phyloP scores from a whole-genome alignment of 2,113 vertebrate genomes.

The Callorhinus ursinus region DNA sequence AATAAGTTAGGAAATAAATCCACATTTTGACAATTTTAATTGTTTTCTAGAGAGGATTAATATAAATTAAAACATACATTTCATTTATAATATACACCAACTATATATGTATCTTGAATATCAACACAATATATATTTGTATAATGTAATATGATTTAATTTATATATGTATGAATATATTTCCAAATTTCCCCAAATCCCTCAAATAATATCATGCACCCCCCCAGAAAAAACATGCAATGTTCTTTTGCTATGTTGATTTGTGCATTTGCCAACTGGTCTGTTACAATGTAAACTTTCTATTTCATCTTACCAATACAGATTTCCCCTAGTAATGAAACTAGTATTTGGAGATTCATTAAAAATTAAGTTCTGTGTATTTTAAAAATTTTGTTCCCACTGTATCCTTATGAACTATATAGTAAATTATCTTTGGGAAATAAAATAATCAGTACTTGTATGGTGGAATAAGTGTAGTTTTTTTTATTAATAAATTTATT shows the following conservation, averaged over 20 bases:
- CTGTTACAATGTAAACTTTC: neutral
- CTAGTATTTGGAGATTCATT: neutral
- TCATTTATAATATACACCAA: neutral
- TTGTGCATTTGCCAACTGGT: neutral
- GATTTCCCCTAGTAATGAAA: neutral
- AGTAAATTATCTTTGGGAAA: neutral
- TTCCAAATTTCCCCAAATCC: neutral
- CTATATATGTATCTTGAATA: neutral
- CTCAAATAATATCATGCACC: neutral
- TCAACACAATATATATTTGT: neutral
- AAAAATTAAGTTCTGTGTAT: neutral
- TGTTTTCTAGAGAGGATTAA: neutral
- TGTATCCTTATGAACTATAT: neutral
- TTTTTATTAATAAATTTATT: neutral
- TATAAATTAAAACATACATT: neutral
- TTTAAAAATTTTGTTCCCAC: neutral
- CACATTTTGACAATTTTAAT: neutral
- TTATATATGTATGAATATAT: neutral
- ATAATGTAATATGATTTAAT: neutral
- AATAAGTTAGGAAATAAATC: neutral
- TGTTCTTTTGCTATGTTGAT: neutral
- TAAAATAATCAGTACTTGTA: neutral
- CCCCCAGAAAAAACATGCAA: neutral
- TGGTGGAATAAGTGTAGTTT: neutral
- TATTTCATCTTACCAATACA: neutral